Evolutionary conservation across 2,797 vertebrate genomes (phyloP).

Genomic region (Pempheris klunzingeri): DNA sequence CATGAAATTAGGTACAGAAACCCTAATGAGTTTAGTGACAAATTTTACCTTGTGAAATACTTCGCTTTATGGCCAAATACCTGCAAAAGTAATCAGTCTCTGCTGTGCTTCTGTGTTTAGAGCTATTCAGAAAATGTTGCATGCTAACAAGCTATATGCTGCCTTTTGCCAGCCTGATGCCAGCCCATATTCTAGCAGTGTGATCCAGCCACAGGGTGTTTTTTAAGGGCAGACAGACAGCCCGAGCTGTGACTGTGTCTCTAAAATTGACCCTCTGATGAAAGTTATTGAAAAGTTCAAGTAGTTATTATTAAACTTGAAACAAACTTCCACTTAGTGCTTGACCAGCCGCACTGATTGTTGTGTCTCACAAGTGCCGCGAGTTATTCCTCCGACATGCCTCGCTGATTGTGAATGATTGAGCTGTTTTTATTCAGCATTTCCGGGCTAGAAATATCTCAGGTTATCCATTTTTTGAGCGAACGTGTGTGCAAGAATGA

Average conservation of each 20-base stretch:
- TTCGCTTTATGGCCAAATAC: background rate
- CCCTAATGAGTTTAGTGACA: background rate
- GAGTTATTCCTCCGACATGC: slow-evolving; percentile 15
- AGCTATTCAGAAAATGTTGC: background rate
- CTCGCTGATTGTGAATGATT: slow-evolving; percentile 55
- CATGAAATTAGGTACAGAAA: background rate
- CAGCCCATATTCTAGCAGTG: no score
- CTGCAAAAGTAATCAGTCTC: background rate
- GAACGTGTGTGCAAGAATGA: background rate
- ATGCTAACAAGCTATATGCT: background rate
- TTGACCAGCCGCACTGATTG: slow-evolving; percentile 31
- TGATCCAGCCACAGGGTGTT: slow-evolving; percentile 14
- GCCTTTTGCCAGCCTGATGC: no score
- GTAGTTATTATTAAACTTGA: slow-evolving; percentile 23
- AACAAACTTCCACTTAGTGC: slow-evolving; percentile 5
- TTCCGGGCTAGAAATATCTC: background rate
- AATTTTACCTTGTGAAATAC: background rate
- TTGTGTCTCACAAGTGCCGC: slow-evolving; percentile 9
- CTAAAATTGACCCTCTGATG: slow-evolving; percentile 23
- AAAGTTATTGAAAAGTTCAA: slow-evolving; percentile 42
- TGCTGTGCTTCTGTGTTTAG: background rate
- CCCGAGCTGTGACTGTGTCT: slow-evolving; percentile 15
- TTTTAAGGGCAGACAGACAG: background rate
- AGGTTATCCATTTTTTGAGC: slow-evolving; percentile 23
- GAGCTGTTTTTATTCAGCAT: slow-evolving; percentile 35